These are phyloP conservation scores for Ctenopoma kingsleyae DNA, from an alignment of 2,797 vertebrate genomes.

Conservation along the genomic window DNA sequence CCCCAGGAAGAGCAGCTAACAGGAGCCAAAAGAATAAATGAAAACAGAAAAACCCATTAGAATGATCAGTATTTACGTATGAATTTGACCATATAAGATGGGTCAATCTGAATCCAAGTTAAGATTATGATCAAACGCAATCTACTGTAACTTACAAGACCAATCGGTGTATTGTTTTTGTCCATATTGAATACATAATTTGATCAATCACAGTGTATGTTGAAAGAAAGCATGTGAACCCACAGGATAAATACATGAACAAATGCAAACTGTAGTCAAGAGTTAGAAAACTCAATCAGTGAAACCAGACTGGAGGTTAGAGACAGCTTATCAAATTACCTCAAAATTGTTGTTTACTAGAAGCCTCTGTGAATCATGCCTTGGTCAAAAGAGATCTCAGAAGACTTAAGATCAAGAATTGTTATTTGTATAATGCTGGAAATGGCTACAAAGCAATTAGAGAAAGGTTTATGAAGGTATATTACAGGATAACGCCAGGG, in stretches of 20 bases:
- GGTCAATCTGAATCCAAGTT: not conserved
- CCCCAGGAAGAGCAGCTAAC: not conserved
- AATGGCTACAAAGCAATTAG: no score
- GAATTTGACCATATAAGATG: not conserved
- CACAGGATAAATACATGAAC: not conserved
- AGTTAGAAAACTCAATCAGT: not conserved
- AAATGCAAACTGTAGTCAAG: not conserved
- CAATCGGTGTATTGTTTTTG: not conserved
- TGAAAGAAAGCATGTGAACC: not conserved
- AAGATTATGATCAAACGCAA: not conserved
- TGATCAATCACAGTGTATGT: no score
- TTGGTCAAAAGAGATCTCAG: not conserved
- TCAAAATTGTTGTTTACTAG: not conserved
- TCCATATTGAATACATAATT: not conserved
- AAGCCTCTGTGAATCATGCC: not conserved
- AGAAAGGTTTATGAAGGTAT: no score
- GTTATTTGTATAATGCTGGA: not conserved
- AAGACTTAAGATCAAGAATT: not conserved
- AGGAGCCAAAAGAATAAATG: not conserved
- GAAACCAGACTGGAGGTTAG: not conserved
- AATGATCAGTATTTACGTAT: not conserved
- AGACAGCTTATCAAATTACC: not conserved
- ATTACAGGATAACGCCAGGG: not conserved
- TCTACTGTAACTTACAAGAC: not conserved
- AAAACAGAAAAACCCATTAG: no score